Evolutionary conservation across 2,797 vertebrate species (phyloP).

Genomic region (Danio aesculapii): DNA sequence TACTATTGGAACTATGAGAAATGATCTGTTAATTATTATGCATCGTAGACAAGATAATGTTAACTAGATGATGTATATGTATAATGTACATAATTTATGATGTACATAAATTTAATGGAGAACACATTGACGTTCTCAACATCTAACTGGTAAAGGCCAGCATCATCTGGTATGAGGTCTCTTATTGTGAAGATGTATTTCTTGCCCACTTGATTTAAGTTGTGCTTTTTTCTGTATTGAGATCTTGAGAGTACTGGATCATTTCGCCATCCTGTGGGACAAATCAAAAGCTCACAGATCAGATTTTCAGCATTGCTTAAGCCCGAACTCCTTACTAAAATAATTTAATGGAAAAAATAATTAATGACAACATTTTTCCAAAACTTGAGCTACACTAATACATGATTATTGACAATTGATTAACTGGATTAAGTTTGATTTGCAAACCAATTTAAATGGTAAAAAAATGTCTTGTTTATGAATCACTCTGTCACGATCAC

Average conservation of each 20-base stretch:
- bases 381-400: too few species aligned
- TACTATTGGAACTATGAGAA: slow-evolving; percentile 68
- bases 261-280: slow-evolving; percentile 80
- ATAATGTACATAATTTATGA: too few species aligned
- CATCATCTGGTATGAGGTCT: slow-evolving; percentile 84
- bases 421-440: too few species aligned
- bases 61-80: slow-evolving; percentile 44
- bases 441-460: too few species aligned
- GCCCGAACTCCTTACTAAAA: too few species aligned
- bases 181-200: slow-evolving; percentile 81
- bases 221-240: slow-evolving; percentile 77
- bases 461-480: too few species aligned
- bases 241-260: slow-evolving; percentile 77
- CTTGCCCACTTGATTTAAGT: slow-evolving; percentile 75
- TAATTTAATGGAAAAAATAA: too few species aligned
- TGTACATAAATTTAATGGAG: slow-evolving; percentile 85
- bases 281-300: background rate
- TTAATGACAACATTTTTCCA: too few species aligned
- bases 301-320: background rate
- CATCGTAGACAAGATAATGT: background rate
- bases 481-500: too few species aligned
- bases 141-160: slow-evolving; percentile 86
- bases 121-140: slow-evolving; percentile 84
- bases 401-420: too few species aligned
- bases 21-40: background rate